A percentile compares a stretch with the other conserved stretches of the same genome.
phyloP scores from a whole-genome alignment of 2,113 vertebrate genomes.

The Athene cunicularia region DNA sequence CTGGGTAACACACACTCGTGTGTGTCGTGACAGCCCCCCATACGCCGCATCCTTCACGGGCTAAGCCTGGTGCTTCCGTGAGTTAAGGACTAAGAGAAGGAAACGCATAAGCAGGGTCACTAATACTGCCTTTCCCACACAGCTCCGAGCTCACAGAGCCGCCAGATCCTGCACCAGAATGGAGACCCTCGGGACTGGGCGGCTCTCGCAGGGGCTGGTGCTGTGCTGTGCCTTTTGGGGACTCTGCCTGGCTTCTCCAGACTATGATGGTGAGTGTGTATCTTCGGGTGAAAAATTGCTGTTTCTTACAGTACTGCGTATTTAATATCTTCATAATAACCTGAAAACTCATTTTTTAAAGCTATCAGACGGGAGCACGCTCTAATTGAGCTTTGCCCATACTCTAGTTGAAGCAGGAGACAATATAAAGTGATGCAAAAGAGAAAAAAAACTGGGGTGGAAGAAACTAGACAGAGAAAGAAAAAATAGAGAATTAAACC shows the following conservation, averaged over 20 bases:
- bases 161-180: neutral
- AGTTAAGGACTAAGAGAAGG: conserved; percentile 19
- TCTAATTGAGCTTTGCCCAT: rapidly evolving
- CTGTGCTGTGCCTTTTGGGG: conserved; percentile 6
- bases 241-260: neutral
- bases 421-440: rapidly evolving
- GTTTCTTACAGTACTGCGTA: neutral
- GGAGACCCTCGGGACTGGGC: neutral
- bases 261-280: conserved; percentile 56
- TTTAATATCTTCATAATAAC: neutral
- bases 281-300: neutral
- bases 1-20: rapidly evolving
- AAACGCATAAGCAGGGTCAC: neutral
- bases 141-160: neutral
- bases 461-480: neutral
- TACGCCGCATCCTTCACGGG: rapidly evolving
- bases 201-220: neutral
- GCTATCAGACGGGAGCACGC: neutral
- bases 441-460: neutral
- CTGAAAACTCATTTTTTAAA: neutral
- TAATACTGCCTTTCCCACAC: neutral
- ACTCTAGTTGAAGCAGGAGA: neutral
- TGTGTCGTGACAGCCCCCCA: neutral
- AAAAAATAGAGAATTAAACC: neutral
- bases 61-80: neutral